These are phyloP conservation scores for Ernsta delagoae DNA, from an alignment of 2,888 invertebrate genomes.

Conservation along the genomic window DNA sequence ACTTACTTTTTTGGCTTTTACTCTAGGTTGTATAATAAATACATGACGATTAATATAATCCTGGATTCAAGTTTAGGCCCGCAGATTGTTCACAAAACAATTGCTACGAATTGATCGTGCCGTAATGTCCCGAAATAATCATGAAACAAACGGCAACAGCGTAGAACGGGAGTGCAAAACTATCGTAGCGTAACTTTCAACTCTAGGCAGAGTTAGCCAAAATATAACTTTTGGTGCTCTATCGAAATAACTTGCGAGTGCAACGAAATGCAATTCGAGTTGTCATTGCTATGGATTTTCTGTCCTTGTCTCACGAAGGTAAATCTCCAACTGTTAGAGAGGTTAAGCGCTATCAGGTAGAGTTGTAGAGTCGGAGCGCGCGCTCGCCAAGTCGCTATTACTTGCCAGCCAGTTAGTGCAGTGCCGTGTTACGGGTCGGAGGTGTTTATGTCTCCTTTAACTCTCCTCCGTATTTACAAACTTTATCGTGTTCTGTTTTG, in stretches of 20 bases:
- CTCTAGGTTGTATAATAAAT: too few species aligned
- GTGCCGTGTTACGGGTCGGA: slow-evolving; percentile 53
- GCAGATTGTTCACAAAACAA: slow-evolving; percentile 56
- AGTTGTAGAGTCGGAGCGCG: slow-evolving; percentile 30
- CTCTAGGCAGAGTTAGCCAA: slow-evolving; percentile 42
- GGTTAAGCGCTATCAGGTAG: slow-evolving; percentile 61
- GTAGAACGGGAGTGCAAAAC: slow-evolving; percentile 42
- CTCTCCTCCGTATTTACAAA: slow-evolving; percentile 76
- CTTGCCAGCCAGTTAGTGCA: slow-evolving; percentile 56
- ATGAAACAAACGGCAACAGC: slow-evolving; percentile 45
- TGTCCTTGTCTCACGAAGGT: slow-evolving; percentile 54
- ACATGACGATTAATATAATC: too few species aligned
- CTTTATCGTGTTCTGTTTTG: slow-evolving; percentile 73
- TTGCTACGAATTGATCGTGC: slow-evolving; percentile 41
- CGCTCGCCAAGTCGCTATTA: not conserved
- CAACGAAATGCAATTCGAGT: slow-evolving; percentile 60
- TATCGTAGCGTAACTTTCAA: not conserved
- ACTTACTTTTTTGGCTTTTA: too few species aligned
- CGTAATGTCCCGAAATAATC: slow-evolving; percentile 58
- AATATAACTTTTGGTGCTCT: slow-evolving; percentile 57
- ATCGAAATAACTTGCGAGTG: slow-evolving; percentile 59
- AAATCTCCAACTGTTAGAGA: slow-evolving; percentile 49
- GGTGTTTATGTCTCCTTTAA: slow-evolving; percentile 50
- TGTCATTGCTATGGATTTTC: slow-evolving; percentile 46
- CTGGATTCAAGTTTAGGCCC: slow-evolving; percentile 41